phyloP scores from a whole-genome alignment of 1,140 invertebrate species.

The Argopecten irradians region DNA sequence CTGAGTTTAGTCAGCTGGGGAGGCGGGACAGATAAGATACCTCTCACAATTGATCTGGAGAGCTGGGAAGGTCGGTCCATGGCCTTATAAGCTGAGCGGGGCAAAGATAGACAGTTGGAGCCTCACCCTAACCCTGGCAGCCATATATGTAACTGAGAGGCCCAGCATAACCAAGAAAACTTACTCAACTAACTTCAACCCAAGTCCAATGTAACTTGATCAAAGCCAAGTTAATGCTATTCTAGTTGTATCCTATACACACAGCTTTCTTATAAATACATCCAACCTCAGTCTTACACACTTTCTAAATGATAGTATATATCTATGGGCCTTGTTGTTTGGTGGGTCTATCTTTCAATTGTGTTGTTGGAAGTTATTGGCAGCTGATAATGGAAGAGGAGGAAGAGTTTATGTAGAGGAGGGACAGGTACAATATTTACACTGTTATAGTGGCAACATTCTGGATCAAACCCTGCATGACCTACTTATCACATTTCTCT shows the following conservation, averaged over 20 bases:
- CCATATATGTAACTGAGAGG: conserved; percentile 15
- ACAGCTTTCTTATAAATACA: conserved; percentile 18
- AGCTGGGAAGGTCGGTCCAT: conserved; percentile 14
- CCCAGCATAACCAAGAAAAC: neutral
- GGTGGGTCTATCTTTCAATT: conserved; percentile 7
- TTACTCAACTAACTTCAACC: conserved; percentile 21
- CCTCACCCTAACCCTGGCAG: conserved; percentile 13
- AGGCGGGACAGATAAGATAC: conserved; percentile 20
- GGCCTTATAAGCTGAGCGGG: conserved; percentile 3
- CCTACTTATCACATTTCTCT: neutral
- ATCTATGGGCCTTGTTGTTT: neutral
- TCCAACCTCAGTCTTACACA: neutral
- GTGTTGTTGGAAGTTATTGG: conserved; percentile 9
- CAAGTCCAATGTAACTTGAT: conserved; percentile 1
- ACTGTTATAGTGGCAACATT: neutral
- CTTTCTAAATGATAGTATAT: conserved; percentile 5
- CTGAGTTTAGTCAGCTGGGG: conserved; percentile 20
- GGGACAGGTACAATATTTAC: neutral
- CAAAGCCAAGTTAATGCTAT: conserved; percentile 17
- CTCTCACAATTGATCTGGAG: conserved; percentile 15
- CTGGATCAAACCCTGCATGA: neutral
- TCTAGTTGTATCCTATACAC: neutral
- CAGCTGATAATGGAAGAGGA: conserved; percentile 15
- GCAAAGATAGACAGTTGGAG: neutral
- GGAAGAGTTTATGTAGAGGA: conserved; percentile 10